phyloP scores from a whole-genome alignment of 2,113 vertebrate genomes.

The Sinocyclocheilus anophthalmus region DNA sequence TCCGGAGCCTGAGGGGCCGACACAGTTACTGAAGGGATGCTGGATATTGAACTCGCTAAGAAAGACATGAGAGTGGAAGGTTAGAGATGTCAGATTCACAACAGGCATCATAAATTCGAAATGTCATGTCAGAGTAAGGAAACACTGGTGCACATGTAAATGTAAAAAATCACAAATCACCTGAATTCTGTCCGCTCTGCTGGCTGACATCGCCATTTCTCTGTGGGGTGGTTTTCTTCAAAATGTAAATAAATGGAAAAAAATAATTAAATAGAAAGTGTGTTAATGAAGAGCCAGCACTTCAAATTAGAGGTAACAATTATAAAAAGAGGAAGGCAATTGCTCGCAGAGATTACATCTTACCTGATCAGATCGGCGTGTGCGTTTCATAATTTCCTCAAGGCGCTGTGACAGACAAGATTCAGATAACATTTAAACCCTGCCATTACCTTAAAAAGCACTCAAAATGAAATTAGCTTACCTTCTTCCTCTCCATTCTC shows the following conservation, averaged over 20 bases:
- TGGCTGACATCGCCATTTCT: slow-evolving; percentile 85
- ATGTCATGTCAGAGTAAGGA: neutral
- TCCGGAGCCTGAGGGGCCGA: slow-evolving; percentile 4
- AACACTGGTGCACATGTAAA: neutral
- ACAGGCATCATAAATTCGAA: neutral
- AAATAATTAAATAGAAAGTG: slow-evolving; percentile 6
- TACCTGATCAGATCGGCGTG: slow-evolving; percentile 87
- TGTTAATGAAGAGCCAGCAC: slow-evolving; percentile 39
- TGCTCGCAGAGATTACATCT: slow-evolving; percentile 71
- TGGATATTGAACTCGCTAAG: slow-evolving; percentile 52
- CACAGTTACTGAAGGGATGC: slow-evolving; percentile 51
- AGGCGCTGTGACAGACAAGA: slow-evolving; percentile 78
- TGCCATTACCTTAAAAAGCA: neutral
- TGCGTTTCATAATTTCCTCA: slow-evolving; percentile 99
- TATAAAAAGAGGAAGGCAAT: neutral
- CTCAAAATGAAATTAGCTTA: slow-evolving; percentile 58
- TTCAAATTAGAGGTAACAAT: slow-evolving; percentile 5
- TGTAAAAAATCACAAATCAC: slow-evolving; percentile 66
- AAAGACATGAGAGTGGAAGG: slow-evolving; percentile 4
- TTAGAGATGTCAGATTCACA: neutral
- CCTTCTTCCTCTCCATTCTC: slow-evolving; percentile 96
- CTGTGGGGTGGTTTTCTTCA: slow-evolving; percentile 82
- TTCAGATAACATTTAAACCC: neutral
- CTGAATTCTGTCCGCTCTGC: slow-evolving; percentile 70
- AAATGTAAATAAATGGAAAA: slow-evolving; percentile 38